Conservation (phyloP, 2,888 invertebrate species). For the Dioctria rufipes region DNA sequence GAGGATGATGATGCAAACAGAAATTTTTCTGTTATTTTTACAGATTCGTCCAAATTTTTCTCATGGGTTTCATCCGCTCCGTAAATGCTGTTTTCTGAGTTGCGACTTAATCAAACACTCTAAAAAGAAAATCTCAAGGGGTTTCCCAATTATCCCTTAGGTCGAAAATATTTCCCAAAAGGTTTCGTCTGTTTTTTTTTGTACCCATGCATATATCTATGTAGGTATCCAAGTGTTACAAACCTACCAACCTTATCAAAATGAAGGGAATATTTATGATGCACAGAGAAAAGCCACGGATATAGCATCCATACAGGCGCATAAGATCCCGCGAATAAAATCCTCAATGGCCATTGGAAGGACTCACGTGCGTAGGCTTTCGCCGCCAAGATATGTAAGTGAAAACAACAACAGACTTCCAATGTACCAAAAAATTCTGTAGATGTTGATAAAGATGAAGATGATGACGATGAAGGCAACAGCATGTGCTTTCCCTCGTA, state of each 20-base stretch:
- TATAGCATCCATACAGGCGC: constrained; percentile 22
- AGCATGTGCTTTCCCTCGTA: constrained; percentile 14
- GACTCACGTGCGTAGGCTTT: constrained; percentile 46
- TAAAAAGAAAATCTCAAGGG: constrained; percentile 19
- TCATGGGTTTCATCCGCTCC: not conserved
- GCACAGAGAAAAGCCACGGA: not conserved
- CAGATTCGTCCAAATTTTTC: not conserved
- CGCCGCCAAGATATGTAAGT: not conserved
- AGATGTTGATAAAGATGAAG: no score
- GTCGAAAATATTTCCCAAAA: constrained; percentile 1
- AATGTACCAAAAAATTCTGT: constrained; percentile 39
- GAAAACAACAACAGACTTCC: constrained; percentile 39
- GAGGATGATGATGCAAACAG: not conserved
- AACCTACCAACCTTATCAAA: not conserved
- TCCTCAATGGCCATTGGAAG: constrained; percentile 48
- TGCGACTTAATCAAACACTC: constrained; percentile 33
- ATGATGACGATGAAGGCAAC: not conserved
- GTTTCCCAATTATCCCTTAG: constrained; percentile 21
- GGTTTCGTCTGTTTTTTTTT: not conserved
- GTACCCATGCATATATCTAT: not conserved
- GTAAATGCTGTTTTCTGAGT: not conserved
- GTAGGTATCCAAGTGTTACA: no score
- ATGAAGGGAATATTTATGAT: not conserved
- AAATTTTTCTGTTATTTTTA: constrained; percentile 2
- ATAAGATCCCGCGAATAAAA: not conserved